Evolutionary conservation across 2,113 vertebrate species (phyloP).

Genomic region (Himantopus leucocephalus): DNA sequence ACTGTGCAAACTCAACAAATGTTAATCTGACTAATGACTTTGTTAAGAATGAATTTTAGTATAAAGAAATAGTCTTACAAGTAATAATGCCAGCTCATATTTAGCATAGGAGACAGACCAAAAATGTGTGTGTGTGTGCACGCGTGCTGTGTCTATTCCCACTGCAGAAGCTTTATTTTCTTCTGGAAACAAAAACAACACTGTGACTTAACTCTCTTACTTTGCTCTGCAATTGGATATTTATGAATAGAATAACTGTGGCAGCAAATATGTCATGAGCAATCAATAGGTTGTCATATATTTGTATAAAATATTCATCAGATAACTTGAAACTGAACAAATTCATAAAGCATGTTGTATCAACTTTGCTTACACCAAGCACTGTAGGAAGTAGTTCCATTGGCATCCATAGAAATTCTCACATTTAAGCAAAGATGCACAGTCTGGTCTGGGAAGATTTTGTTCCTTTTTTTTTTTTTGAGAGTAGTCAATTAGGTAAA

Average conservation of each 20-base stretch:
- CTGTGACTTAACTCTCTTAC: background rate
- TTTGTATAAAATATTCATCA: slow-evolving; percentile 45
- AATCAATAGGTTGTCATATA: slow-evolving; percentile 22
- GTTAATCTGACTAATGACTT: background rate
- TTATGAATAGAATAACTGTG: slow-evolving; percentile 10
- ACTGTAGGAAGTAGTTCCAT: background rate
- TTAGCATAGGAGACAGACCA: background rate
- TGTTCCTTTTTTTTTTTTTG: background rate
- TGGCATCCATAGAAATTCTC: background rate
- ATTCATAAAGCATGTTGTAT: background rate
- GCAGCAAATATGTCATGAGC: slow-evolving; percentile 23
- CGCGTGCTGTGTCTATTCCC: background rate
- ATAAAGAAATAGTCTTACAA: background rate
- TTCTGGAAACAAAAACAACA: background rate
- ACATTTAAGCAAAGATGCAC: background rate
- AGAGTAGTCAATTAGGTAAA: background rate
- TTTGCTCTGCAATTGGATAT: background rate
- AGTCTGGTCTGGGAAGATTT: background rate
- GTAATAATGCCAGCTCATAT: background rate
- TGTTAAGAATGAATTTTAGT: background rate
- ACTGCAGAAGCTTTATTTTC: background rate
- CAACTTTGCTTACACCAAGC: background rate
- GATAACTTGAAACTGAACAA: background rate
- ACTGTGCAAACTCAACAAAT: background rate
- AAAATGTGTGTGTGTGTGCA: background rate